Conservation (phyloP, 2,113 vertebrate genomes). For the Perccottus glenii region DNA sequence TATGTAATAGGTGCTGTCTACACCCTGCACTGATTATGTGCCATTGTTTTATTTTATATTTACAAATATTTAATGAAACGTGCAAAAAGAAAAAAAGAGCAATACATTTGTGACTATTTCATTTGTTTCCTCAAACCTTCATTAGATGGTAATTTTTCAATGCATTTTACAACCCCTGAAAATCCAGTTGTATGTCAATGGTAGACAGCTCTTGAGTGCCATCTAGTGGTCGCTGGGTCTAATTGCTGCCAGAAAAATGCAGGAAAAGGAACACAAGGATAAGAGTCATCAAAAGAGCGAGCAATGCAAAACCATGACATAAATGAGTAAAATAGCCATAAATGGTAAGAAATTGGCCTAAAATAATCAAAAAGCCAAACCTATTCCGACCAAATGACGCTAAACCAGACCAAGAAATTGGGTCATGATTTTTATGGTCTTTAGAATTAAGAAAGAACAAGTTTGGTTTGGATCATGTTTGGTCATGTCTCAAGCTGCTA, state of each 20-base stretch:
- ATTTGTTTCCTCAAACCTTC: not conserved
- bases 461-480: too few species aligned
- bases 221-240: slow-evolving; percentile 52
- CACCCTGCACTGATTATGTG: not conserved
- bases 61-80: not conserved
- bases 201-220: slow-evolving; percentile 49
- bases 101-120: not conserved
- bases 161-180: not conserved
- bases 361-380: too few species aligned
- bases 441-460: too few species aligned
- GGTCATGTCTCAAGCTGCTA: too few species aligned
- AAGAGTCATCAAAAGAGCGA: too few species aligned
- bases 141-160: not conserved
- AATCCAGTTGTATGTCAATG: slow-evolving; percentile 1
- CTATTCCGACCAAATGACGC: too few species aligned
- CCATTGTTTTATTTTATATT: not conserved
- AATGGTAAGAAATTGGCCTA: too few species aligned
- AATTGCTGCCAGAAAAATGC: not conserved
- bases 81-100: not conserved
- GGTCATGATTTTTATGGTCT: too few species aligned
- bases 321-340: too few species aligned
- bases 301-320: too few species aligned
- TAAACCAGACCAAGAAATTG: too few species aligned
- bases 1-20: not conserved
- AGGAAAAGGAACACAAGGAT: too few species aligned